Percentiles rank a stretch among this genome's conserved stretches.
These are phyloP conservation scores for Rhyacichthys aspro DNA, from an alignment of 2,797 vertebrate genomes.

Conservation along the genomic window DNA sequence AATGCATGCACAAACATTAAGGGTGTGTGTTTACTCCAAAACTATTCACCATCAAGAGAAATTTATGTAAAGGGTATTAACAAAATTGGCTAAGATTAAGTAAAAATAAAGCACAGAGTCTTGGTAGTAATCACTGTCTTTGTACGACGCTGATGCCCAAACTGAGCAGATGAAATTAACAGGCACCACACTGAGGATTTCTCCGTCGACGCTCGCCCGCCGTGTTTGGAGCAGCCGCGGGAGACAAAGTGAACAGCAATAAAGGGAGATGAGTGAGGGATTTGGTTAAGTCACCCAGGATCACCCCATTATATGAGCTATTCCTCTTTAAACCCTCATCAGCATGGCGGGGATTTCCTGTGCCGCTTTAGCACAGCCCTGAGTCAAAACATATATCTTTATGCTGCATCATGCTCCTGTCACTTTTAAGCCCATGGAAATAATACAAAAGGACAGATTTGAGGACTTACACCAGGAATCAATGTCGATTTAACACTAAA, in stretches of 20 bases:
- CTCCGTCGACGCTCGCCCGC: slow-evolving; percentile 41
- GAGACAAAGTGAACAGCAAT: slow-evolving; percentile 73
- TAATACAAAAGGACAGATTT: slow-evolving; percentile 40
- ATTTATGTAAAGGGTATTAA: background rate
- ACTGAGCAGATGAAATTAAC: slow-evolving; percentile 58
- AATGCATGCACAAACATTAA: slow-evolving; percentile 47
- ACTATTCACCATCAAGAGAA: slow-evolving; percentile 6
- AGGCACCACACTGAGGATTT: slow-evolving; percentile 48
- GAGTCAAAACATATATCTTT: slow-evolving; percentile 27
- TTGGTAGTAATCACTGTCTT: slow-evolving; percentile 12
- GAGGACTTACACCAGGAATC: slow-evolving; percentile 27
- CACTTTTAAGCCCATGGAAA: slow-evolving; percentile 47
- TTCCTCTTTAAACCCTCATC: slow-evolving; percentile 74
- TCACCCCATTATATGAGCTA: slow-evolving; percentile 74
- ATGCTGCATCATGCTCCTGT: slow-evolving; percentile 39
- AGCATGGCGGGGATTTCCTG: slow-evolving; percentile 70
- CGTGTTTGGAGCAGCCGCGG: slow-evolving; percentile 47
- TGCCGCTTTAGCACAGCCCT: slow-evolving; percentile 43
- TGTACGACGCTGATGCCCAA: slow-evolving; percentile 21
- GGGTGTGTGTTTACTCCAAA: no score
- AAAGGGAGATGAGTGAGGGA: slow-evolving; percentile 75
- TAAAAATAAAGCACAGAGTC: background rate
- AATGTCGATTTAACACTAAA: slow-evolving; percentile 15
- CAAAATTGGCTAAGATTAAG: background rate
- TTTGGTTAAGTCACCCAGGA: slow-evolving; percentile 75